These are phyloP conservation scores for Gymnocephalus cernua DNA, from an alignment of 2,113 vertebrate species.

Conservation along the genomic window DNA sequence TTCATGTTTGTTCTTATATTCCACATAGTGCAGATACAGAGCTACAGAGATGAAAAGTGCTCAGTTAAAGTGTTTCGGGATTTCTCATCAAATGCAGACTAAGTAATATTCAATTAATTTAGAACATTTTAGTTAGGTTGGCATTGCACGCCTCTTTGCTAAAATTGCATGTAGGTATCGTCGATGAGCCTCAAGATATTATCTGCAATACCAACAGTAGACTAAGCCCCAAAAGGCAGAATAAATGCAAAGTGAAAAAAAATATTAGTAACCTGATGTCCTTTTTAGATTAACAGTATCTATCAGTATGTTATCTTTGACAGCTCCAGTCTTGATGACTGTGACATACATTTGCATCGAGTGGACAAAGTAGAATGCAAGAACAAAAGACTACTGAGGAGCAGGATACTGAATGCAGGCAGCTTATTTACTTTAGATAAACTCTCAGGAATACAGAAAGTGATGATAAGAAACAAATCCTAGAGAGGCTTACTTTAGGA, in stretches of 20 bases:
- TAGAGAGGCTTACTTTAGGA: conserved; percentile 9
- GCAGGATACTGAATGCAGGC: background rate
- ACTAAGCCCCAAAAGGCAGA: background rate
- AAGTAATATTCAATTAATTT: too few relatives aligned
- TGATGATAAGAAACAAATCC: conserved; percentile 29
- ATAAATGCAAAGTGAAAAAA: background rate
- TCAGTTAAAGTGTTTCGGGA: background rate
- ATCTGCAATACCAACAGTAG: background rate
- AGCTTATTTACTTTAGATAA: conserved; percentile 31
- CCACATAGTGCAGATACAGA: background rate
- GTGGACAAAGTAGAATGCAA: background rate
- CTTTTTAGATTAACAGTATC: background rate
- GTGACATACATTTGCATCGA: background rate
- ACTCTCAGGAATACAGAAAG: conserved; percentile 14
- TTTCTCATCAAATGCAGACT: background rate
- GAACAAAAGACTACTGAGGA: background rate
- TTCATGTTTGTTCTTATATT: background rate
- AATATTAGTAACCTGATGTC: background rate
- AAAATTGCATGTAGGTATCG: background rate
- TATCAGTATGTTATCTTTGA: background rate
- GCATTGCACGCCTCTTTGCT: background rate
- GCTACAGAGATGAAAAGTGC: background rate
- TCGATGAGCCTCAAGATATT: background rate
- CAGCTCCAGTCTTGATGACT: background rate
- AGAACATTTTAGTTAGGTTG: background rate